Conservation (phyloP, 2,888 invertebrate species). For the Heteromurus nitidus region DNA sequence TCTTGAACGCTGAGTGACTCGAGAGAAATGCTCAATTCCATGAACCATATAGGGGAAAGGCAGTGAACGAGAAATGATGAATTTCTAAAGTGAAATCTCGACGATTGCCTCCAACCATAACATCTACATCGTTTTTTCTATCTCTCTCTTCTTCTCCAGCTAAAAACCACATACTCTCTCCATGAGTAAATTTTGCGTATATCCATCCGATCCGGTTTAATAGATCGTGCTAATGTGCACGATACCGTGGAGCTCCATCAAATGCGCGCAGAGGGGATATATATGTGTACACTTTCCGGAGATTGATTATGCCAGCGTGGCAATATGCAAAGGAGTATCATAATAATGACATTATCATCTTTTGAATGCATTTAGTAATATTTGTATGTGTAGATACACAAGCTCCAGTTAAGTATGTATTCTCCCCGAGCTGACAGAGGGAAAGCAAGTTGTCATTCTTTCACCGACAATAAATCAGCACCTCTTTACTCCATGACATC, state of each 20-base stretch:
- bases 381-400: neutral
- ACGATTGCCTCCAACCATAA: conserved; percentile 39
- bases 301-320: conserved; percentile 37
- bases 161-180: neutral
- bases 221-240: conserved; percentile 25
- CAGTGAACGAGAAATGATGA: conserved; percentile 71
- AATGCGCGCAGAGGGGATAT: too few relatives aligned
- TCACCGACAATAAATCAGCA: conserved; percentile 61
- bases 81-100: conserved; percentile 66
- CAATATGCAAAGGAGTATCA: conserved; percentile 49
- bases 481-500: conserved; percentile 41
- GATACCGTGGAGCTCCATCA: too few relatives aligned
- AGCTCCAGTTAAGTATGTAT: too few relatives aligned
- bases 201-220: conserved; percentile 23
- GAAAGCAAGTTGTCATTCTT: conserved; percentile 71
- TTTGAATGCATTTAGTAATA: neutral
- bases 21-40: conserved; percentile 48
- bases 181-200: neutral
- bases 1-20: conserved; percentile 37
- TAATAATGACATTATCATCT: conserved; percentile 39
- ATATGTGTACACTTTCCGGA: conserved; percentile 15
- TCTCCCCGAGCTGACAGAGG: neutral
- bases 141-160: neutral
- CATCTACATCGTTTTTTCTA: too few relatives aligned
- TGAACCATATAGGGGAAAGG: conserved; percentile 69